Evolutionary conservation across 2,113 vertebrate species (phyloP).

Genomic region (Odocoileus hemionus): DNA sequence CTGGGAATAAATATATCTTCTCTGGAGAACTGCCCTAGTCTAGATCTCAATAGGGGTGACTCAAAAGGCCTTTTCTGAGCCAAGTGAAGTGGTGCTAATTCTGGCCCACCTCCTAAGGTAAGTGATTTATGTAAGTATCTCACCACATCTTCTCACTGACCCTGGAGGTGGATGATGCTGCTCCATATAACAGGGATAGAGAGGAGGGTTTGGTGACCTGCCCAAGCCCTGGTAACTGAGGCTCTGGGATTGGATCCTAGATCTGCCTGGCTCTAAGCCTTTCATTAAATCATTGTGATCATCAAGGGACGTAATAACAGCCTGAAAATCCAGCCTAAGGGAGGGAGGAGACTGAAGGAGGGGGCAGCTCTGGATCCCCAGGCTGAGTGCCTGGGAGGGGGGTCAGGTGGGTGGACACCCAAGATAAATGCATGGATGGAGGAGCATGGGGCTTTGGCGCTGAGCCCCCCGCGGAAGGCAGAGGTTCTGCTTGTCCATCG

Average conservation of each 20-base stretch:
- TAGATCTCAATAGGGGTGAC: background rate
- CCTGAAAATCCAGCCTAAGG: background rate
- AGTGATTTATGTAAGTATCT: background rate
- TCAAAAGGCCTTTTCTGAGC: background rate
- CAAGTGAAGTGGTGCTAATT: background rate
- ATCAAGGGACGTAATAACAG: background rate
- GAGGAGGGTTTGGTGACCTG: background rate
- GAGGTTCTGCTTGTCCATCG: background rate
- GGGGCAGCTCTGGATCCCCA: background rate
- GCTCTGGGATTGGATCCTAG: background rate
- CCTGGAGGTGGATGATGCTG: rapidly evolving
- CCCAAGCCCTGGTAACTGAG: background rate
- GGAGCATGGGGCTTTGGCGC: background rate
- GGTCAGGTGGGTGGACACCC: background rate
- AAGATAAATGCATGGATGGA: background rate
- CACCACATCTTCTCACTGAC: background rate
- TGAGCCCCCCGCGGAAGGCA: background rate
- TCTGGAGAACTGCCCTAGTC: background rate
- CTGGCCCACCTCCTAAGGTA: rapidly evolving
- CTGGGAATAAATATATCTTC: background rate
- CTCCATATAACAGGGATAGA: background rate
- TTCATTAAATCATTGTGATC: background rate
- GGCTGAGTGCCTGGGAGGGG: background rate
- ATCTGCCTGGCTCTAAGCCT: background rate
- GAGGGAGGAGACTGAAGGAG: background rate